Conservation (phyloP, 2,113 vertebrate species). For the Plecotus auritus region DNA sequence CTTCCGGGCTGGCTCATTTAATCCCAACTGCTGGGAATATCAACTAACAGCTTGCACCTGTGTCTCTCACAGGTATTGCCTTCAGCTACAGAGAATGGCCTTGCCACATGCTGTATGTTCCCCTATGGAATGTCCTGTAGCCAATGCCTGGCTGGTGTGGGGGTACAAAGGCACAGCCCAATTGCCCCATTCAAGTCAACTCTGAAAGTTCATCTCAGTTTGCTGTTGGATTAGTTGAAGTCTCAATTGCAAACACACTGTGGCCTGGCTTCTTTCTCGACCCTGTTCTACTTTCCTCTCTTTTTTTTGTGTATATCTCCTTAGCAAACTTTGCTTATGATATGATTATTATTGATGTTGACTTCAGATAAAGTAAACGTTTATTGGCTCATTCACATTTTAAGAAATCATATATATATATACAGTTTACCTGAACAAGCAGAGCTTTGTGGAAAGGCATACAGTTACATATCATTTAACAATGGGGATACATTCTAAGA, state of each 20-base stretch:
- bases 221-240: background rate
- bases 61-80: background rate
- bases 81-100: background rate
- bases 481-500: background rate
- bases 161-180: background rate
- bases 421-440: background rate
- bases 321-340: background rate
- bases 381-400: background rate
- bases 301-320: background rate
- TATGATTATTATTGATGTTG: background rate
- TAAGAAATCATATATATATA: background rate
- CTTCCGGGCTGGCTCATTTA: background rate
- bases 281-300: background rate
- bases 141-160: background rate
- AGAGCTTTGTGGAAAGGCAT: background rate
- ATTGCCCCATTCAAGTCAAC: background rate
- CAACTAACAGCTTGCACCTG: background rate
- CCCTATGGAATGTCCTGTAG: background rate
- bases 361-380: background rate
- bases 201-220: background rate
- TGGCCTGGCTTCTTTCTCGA: background rate
- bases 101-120: background rate
- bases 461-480: background rate
- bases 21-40: background rate
- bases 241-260: background rate